Conservation (phyloP, 2,888 invertebrate genomes). For the Acanthosepion lycidas region DNA sequence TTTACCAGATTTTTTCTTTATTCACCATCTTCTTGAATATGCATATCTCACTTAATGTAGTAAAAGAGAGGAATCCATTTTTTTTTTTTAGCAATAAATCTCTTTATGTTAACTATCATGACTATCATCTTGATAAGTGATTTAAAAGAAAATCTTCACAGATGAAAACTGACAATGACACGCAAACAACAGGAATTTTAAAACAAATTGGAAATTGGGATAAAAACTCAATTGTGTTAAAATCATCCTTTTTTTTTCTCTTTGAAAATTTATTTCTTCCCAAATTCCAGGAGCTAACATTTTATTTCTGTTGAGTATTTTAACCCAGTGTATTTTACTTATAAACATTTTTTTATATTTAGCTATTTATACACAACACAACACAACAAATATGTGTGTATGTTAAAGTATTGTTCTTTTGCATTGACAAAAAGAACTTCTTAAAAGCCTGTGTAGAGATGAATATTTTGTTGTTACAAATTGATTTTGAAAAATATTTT, state of each 20-base stretch:
- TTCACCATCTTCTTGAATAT: no score
- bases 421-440: not conserved
- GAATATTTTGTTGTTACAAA: constrained; percentile 15
- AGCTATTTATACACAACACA: not conserved
- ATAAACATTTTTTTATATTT: not conserved
- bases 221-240: not conserved
- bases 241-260: not conserved
- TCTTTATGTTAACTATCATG: no score
- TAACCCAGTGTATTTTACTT: not conserved
- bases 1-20: no score
- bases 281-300: not conserved
- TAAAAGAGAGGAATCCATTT: no score
- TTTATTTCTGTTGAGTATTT: not conserved
- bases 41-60: no score
- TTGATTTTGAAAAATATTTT: constrained; percentile 6
- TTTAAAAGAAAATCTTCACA: not conserved
- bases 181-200: not conserved
- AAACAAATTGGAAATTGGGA: not conserved
- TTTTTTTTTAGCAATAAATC: no score
- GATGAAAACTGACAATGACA: constrained; percentile 9
- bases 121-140: no score
- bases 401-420: not conserved
- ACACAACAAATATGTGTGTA: not conserved
- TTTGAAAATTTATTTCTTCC: not conserved
- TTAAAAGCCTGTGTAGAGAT: not conserved